phyloP scores from a whole-genome alignment of 2,113 vertebrate species.

The Cyprinodon brontotheroides region DNA sequence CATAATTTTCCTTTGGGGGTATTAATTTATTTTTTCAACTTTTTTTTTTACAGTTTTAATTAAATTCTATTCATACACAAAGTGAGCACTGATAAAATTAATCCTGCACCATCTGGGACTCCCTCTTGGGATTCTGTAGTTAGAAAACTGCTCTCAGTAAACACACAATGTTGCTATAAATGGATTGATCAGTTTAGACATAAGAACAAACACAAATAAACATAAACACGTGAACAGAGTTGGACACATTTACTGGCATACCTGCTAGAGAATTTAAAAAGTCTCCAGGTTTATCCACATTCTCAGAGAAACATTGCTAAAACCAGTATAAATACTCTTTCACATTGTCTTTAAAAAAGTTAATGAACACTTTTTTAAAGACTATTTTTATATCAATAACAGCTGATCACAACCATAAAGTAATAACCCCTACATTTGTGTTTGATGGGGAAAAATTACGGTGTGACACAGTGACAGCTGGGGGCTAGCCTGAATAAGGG shows the following conservation, averaged over 20 bases:
- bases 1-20: not conserved
- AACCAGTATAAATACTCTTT: too few relatives aligned
- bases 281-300: too few relatives aligned
- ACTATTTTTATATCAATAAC: too few relatives aligned
- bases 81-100: not conserved
- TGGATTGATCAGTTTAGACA: not conserved
- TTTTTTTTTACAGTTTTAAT: not conserved
- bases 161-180: not conserved
- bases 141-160: not conserved
- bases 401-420: not conserved
- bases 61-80: not conserved
- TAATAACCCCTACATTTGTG: too few relatives aligned
- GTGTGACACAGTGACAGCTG: not conserved
- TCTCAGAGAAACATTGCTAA: too few relatives aligned
- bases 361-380: too few relatives aligned
- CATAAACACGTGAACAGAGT: too few relatives aligned
- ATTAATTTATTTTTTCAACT: slow-evolving; percentile 1
- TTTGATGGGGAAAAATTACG: too few relatives aligned
- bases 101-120: slow-evolving; percentile 5
- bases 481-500: not conserved
- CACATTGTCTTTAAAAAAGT: too few relatives aligned
- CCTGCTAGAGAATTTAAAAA: too few relatives aligned
- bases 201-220: not conserved
- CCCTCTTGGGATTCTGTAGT: not conserved
- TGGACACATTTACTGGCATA: not conserved